A percentile compares a stretch with the other conserved stretches of the same genome.
These are phyloP conservation scores for Turdus rufiventris DNA, from an alignment of 2,113 vertebrate species.

Conservation along the genomic window DNA sequence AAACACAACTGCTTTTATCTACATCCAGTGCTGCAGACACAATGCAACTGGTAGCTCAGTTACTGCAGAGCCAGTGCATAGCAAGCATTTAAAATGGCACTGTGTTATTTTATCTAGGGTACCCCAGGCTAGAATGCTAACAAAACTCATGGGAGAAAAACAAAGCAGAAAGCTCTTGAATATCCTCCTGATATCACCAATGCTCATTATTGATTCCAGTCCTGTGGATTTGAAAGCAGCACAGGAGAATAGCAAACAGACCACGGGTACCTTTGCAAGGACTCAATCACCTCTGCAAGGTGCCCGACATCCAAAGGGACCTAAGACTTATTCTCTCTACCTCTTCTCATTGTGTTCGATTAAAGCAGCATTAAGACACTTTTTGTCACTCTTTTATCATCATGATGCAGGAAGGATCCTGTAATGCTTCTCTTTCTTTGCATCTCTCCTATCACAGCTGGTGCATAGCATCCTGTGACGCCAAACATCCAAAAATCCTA, in stretches of 20 bases:
- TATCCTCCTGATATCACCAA: background rate
- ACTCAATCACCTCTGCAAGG: background rate
- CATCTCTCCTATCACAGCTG: accelerated
- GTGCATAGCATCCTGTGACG: background rate
- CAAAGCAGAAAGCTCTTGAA: background rate
- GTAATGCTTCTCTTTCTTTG: background rate
- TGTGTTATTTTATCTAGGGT: background rate
- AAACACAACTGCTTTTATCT: background rate
- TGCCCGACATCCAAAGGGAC: background rate
- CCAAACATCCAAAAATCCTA: background rate
- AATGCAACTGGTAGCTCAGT: background rate
- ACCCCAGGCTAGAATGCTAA: background rate
- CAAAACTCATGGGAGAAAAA: background rate
- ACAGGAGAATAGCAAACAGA: background rate
- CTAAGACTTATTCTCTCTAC: background rate
- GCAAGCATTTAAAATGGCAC: background rate
- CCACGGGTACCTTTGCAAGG: background rate
- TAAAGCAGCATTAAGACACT: background rate
- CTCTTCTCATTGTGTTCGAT: background rate
- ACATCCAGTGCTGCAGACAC: background rate
- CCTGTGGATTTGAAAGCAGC: background rate
- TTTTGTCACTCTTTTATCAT: background rate
- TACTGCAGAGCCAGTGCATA: background rate
- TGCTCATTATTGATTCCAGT: background rate
- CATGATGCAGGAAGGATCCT: background rate